Base-by-base conservation (phyloP, 1,140 invertebrate genomes). In the Dolichoris vasculosae region DNA sequence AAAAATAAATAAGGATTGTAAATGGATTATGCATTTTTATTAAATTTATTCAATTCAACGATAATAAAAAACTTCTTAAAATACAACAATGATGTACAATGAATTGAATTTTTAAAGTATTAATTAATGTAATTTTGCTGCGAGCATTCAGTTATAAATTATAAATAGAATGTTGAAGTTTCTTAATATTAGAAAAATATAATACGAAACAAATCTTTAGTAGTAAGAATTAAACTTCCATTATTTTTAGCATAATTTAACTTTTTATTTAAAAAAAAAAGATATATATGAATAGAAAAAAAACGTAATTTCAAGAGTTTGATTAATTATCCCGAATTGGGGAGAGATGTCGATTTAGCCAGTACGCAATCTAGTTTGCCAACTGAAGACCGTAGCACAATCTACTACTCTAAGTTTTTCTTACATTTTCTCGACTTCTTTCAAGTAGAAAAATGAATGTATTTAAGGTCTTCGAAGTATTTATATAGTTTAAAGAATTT, bases 321-420 rank as follows among this genome's bases (percentile, higher is more conserved):
- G 69, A 73, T 73, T 73, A 73, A 73, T 73, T 73, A 73, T 73
- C 20, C 32, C 23, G 69, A 4, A 38, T 73, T 73, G 38, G 23
- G 38, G 69, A 43, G 23, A 73, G 4, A 43, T 17, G 32, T 40
- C 23, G 69, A 43, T n/a, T 40, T 73, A 23, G n/a, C 23, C 32
- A 23, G 1, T 71, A 30, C 3, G 35, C 35, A 73, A 73, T 73
- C 23, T 23, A 69, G 67, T 69, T 69, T 69, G 32, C 32, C 35
- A 20, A 69, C 15, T 38, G 67, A 17, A 69, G 17, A 69, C 15
- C 15, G 67, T 38, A 15, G 7, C 17, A 35, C 67, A 40, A 40
- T 38, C 67, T 23, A 43, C 38, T 40, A 23, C 9, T n/a, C 38
- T 8, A 35, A 43, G 0, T 43, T 73, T n/a, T 73, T 71, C 11